Conservation (phyloP, 2,797 vertebrate species). For the Eupleurogrammus muticus region DNA sequence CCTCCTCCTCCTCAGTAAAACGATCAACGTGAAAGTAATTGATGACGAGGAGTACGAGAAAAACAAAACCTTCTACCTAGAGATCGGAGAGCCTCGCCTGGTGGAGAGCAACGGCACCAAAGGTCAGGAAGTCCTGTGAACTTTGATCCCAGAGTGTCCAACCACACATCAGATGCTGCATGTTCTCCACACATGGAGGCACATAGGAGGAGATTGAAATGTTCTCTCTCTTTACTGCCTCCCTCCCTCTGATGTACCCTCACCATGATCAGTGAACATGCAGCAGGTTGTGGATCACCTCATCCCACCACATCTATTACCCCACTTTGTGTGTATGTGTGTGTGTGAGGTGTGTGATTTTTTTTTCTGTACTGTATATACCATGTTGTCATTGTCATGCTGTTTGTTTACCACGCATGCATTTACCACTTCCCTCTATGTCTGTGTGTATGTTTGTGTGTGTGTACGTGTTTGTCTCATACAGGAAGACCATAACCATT, state of each 20-base stretch:
- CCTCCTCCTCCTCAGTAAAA: slow-evolving; percentile 93
- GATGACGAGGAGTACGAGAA: slow-evolving; percentile 99
- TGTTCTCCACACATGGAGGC: slow-evolving; percentile 49
- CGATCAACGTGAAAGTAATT: slow-evolving; percentile 97
- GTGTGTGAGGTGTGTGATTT: slow-evolving; percentile 25
- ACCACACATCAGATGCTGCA: slow-evolving; percentile 43
- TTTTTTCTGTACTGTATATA: slow-evolving; percentile 35
- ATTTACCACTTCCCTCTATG: slow-evolving; percentile 84
- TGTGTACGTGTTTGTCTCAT: slow-evolving; percentile 89
- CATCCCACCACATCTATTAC: slow-evolving; percentile 64
- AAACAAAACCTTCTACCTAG: slow-evolving; percentile 99
- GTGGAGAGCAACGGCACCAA: slow-evolving; percentile 97
- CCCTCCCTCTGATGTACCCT: slow-evolving; percentile 42
- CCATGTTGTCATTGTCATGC: slow-evolving; percentile 54
- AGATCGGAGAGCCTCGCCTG: slow-evolving; percentile 96
- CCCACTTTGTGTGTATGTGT: slow-evolving; percentile 32
- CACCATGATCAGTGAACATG: slow-evolving; percentile 55
- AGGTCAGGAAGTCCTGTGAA: slow-evolving; percentile 89
- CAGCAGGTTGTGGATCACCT: slow-evolving; percentile 63
- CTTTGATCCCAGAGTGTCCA: slow-evolving; percentile 28
- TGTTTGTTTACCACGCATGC: slow-evolving; percentile 75
- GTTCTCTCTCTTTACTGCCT: neutral
- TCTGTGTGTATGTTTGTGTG: slow-evolving; percentile 66
- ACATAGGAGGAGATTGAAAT: slow-evolving; percentile 40
- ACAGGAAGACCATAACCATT: slow-evolving; percentile 98